Evolutionary conservation across 2,888 invertebrate species (phyloP).

Genomic region (Lochmaea capreae): DNA sequence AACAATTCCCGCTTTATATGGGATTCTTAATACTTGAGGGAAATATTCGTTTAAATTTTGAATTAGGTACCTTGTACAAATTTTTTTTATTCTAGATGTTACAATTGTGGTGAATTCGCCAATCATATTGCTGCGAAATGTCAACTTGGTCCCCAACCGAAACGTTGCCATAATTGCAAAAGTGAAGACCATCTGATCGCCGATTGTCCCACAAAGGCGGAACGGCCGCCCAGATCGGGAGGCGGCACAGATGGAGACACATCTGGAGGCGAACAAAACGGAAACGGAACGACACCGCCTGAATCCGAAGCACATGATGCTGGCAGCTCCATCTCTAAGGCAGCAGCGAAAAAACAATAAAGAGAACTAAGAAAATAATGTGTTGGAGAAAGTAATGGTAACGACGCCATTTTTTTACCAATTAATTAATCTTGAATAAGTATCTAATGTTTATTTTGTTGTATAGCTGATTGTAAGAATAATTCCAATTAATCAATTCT

Average conservation of each 20-base stretch:
- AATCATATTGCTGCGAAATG: slow-evolving; percentile 94
- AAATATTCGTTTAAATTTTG: not conserved
- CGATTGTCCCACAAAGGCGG: slow-evolving; percentile 79
- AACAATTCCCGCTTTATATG: too few species aligned
- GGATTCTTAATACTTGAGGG: too few species aligned
- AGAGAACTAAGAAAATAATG: slow-evolving; percentile 19
- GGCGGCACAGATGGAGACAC: slow-evolving; percentile 30
- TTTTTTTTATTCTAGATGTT: slow-evolving; percentile 74
- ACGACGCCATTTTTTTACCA: slow-evolving; percentile 45
- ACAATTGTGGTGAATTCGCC: slow-evolving; percentile 93
- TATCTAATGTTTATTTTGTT: not conserved
- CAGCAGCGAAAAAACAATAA: slow-evolving; percentile 39
- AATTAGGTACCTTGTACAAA: not conserved
- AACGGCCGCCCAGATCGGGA: slow-evolving; percentile 42
- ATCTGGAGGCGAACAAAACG: slow-evolving; percentile 50
- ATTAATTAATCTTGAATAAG: slow-evolving; percentile 5
- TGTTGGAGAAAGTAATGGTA: slow-evolving; percentile 36
- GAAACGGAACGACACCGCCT: slow-evolving; percentile 47
- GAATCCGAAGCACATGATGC: slow-evolving; percentile 48
- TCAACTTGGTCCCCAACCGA: slow-evolving; percentile 87
- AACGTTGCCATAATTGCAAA: slow-evolving; percentile 91
- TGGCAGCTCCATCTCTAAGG: slow-evolving; percentile 42
- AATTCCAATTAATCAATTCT: not conserved
- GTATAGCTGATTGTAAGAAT: too few species aligned
- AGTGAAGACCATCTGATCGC: slow-evolving; percentile 90